Base-by-base conservation (phyloP, 2,888 invertebrate genomes). In the Epirrita christyi region DNA sequence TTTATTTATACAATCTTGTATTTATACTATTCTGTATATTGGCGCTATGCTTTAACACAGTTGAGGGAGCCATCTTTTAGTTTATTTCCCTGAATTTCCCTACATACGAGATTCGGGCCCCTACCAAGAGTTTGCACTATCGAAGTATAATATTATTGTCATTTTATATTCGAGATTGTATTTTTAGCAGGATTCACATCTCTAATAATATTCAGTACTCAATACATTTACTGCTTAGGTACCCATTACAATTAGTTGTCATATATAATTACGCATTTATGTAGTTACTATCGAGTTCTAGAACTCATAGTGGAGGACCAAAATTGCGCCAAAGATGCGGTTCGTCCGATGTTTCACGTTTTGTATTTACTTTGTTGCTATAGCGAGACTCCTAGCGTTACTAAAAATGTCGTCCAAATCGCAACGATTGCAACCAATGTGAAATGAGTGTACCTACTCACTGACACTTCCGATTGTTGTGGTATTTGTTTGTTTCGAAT, bases 41-140 rank as follows among this genome's bases (percentile, higher is more conserved):
- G 48, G 37, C 46, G 51, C 41, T 49, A 40, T 51, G 40, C 57
- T 61, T 56, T 55, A 60, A 71, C 68, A 71, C 70, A 66, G 72
- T 72, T 64, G 66, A 60, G 52, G 66, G 61, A 68, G 61, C 67
- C 72, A 70, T 74, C 64, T 73, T 71, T 70, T 72, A 72, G 66
- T 78, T 78, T 80, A 78, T 80, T 78, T 70, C 71, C 60, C 68
- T 69, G 73, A 73, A 83, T 83, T 83, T 81, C 78, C 80, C 71
- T 79, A 78, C 72, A 80, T 80, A 82, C 73, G 76, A 80, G 73
- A 65, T 71, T 63, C 64, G 67, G 63, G 27, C 48, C 38, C 57
- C 58, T 52, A 61, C 61, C 28, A 54, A 21, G 37, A 42, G 43
- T 11, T 21, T 29, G 7, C 38, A 38, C 10, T 10, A 10, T 7